These are phyloP conservation scores for Epinephelus coioides DNA, from an alignment of 2,797 vertebrate genomes.

Conservation along the genomic window DNA sequence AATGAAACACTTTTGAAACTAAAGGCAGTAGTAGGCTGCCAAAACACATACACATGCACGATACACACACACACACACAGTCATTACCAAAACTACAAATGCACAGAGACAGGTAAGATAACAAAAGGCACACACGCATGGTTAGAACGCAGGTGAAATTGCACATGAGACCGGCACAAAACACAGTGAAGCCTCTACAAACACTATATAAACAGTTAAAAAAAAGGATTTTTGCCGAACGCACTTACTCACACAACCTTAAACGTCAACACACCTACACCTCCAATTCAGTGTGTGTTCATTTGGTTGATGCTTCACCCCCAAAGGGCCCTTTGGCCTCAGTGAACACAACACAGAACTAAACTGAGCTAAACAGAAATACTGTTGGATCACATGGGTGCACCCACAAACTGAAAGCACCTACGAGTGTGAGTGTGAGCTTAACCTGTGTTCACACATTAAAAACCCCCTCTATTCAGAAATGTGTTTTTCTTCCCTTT, in stretches of 20 bases:
- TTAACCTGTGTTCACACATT: neutral
- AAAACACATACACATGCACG: constrained; percentile 37
- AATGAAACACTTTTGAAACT: constrained; percentile 74
- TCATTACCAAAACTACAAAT: constrained; percentile 19
- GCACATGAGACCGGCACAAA: neutral
- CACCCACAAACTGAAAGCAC: neutral
- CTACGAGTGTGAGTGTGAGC: neutral
- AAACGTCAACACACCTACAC: neutral
- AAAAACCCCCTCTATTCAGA: too few relatives aligned
- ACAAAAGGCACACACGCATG: neutral
- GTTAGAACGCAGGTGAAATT: neutral
- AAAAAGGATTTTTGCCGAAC: neutral
- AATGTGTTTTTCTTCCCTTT: too few relatives aligned
- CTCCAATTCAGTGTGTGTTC: neutral
- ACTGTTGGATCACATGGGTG: neutral
- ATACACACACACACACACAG: constrained; percentile 15
- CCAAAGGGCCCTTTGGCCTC: neutral
- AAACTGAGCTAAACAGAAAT: neutral
- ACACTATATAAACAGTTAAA: neutral
- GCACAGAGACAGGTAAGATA: constrained; percentile 11
- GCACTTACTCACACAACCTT: neutral
- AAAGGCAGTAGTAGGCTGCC: constrained; percentile 65
- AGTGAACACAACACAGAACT: neutral
- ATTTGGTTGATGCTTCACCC: neutral
- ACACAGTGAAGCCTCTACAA: neutral